phyloP scores from a whole-genome alignment of 2,797 vertebrate genomes.

The Sebastes paucispinis region DNA sequence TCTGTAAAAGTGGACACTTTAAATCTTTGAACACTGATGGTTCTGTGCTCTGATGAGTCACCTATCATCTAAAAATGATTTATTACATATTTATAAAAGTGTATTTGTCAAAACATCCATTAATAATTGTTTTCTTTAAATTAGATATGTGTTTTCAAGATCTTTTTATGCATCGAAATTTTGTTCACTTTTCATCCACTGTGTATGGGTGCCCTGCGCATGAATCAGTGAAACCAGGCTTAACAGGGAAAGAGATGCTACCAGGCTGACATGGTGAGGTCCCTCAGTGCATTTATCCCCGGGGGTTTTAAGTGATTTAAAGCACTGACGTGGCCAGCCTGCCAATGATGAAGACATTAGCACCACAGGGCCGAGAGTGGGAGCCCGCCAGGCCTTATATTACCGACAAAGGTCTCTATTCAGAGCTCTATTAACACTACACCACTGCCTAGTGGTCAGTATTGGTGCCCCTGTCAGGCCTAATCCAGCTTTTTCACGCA shows the following conservation, averaged over 20 bases:
- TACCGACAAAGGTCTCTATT: constrained; percentile 80
- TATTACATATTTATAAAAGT: not conserved
- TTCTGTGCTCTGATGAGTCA: not conserved
- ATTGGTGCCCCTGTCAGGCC: constrained; percentile 60
- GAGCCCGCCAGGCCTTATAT: constrained; percentile 68
- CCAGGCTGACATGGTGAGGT: constrained; percentile 32
- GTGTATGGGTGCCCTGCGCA: not conserved
- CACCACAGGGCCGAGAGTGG: constrained; percentile 56
- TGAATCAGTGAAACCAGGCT: constrained; percentile 29
- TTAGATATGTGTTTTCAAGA: not conserved
- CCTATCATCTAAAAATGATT: not conserved
- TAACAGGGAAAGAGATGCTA: constrained; percentile 38
- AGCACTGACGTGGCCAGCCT: constrained; percentile 65
- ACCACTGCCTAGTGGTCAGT: constrained; percentile 57
- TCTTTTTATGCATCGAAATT: not conserved
- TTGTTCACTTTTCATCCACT: not conserved
- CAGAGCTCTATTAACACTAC: constrained; percentile 72
- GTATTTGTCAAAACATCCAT: not conserved
- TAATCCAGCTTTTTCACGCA: constrained; percentile 59
- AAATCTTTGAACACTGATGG: constrained; percentile 10
- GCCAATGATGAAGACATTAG: constrained; percentile 76
- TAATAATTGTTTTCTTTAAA: not conserved
- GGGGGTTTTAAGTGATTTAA: constrained; percentile 72
- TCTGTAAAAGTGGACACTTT: constrained; percentile 29
- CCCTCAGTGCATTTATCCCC: constrained; percentile 46